Evolutionary conservation across 2,797 vertebrate species (phyloP), one percentile per base, ranked within the genome.

Genomic region (Pseudomugil tenellus): DNA sequence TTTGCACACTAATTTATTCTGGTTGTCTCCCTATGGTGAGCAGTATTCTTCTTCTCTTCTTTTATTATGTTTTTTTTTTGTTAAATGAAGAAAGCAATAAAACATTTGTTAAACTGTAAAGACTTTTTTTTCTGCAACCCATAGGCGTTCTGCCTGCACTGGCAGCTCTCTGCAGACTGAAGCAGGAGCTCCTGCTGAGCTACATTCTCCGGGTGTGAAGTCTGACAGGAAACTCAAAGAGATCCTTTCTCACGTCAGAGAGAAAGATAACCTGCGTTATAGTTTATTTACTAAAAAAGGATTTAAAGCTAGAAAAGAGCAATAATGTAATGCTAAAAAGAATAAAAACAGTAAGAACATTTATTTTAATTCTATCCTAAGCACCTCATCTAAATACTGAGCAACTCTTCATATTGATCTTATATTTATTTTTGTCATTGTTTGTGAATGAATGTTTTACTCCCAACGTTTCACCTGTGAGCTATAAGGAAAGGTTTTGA

Each of bases 1-100:
- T 80, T 91, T 93, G 91, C 87, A 92, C 91, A 92, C 61, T 91
- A 87, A 93, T 89, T 92, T 92, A 92, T 93, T 92, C 35, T 67
- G 60, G 29, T 74, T 76, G 68, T 86, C 82, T 89, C 86, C 80
- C 83, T 84, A 77, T 89, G 81, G 86, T 49, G 88, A 91, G 86
- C 59, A 19, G 61, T 68, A 75, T 69, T 81, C 61, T 57, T 43
- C 56, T 67, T 67, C 69, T 58, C 61, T 16, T 32, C 53, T 65
- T 46, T 46, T 9, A 46, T 13, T 43, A 29, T 63, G 19, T 65
- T 32, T 53, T 32, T 53, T 58, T 60, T 16, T 35, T 35, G 8
- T 34, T 34, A 34, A 59, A 28, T 62, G 39, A 35, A 41, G 39
- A 56, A 61, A 64, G 8, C 3, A 77, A 74, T 64, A 85, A 86